phyloP scores from a whole-genome alignment of 2,113 vertebrate genomes.

The Plecturocebus donacophilus region DNA sequence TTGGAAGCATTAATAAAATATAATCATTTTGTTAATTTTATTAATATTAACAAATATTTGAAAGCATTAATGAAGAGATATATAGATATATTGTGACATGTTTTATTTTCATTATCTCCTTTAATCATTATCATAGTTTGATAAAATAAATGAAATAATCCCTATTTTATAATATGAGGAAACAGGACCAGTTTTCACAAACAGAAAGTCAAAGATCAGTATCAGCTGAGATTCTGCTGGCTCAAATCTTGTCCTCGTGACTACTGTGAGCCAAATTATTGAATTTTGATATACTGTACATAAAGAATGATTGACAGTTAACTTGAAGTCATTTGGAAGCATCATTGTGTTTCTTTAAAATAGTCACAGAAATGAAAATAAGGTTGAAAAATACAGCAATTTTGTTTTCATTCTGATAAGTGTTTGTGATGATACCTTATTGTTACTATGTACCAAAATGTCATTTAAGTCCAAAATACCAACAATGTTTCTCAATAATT shows the following conservation, averaged over 20 bases:
- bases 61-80: no score
- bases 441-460: not conserved
- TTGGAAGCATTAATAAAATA: no score
- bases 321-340: not conserved
- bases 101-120: not conserved
- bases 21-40: no score
- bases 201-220: not conserved
- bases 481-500: not conserved
- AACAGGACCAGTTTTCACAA: not conserved
- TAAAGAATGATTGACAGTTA: not conserved
- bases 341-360: not conserved
- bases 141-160: not conserved
- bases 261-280: not conserved
- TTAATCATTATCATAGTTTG: not conserved
- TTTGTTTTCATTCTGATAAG: not conserved
- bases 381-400: not conserved
- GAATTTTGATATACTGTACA: not conserved
- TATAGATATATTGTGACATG: not conserved
- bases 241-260: not conserved
- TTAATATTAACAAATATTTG: no score
- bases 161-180: not conserved
- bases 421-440: not conserved
- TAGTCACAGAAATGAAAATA: not conserved
- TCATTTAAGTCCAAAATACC: not conserved
- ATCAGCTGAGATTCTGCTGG: not conserved